These are phyloP conservation scores for Cantharis flavilabris DNA, from an alignment of 2,888 invertebrate species.

Conservation along the genomic window DNA sequence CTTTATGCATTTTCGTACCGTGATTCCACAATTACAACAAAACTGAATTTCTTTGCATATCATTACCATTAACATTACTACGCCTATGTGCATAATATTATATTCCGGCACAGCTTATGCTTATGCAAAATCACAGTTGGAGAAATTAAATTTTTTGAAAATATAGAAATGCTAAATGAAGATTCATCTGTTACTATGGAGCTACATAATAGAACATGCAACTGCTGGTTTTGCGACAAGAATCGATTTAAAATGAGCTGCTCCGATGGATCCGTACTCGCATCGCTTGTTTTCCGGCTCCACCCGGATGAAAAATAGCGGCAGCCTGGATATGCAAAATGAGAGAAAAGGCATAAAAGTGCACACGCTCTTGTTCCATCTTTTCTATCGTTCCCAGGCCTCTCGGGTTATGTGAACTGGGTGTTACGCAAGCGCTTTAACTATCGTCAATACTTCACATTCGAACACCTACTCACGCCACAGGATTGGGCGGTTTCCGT, in stretches of 20 bases:
- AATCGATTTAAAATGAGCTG: slow-evolving; percentile 45
- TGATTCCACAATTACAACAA: not conserved
- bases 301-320: slow-evolving; percentile 56
- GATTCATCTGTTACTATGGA: slow-evolving; percentile 53
- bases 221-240: slow-evolving; percentile 28
- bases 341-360: slow-evolving; percentile 53
- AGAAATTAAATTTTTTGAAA: slow-evolving; percentile 36
- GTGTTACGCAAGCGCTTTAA: slow-evolving; percentile 51
- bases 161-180: slow-evolving; percentile 49
- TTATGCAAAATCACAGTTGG: not conserved
- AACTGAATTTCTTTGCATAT: not conserved
- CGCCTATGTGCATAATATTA: not conserved
- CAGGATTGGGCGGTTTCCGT: slow-evolving; percentile 49
- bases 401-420: slow-evolving; percentile 48
- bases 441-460: slow-evolving; percentile 55
- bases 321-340: slow-evolving; percentile 49
- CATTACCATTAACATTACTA: not conserved
- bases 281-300: slow-evolving; percentile 47
- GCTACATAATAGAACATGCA: slow-evolving; percentile 49
- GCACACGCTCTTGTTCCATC: slow-evolving; percentile 48
- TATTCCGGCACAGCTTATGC: not conserved
- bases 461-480: slow-evolving; percentile 54
- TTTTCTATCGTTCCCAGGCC: slow-evolving; percentile 32
- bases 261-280: slow-evolving; percentile 27
- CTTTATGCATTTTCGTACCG: not conserved